Evolutionary conservation across 1,140 invertebrate genomes (phyloP).

Genomic region (Manduca sexta): DNA sequence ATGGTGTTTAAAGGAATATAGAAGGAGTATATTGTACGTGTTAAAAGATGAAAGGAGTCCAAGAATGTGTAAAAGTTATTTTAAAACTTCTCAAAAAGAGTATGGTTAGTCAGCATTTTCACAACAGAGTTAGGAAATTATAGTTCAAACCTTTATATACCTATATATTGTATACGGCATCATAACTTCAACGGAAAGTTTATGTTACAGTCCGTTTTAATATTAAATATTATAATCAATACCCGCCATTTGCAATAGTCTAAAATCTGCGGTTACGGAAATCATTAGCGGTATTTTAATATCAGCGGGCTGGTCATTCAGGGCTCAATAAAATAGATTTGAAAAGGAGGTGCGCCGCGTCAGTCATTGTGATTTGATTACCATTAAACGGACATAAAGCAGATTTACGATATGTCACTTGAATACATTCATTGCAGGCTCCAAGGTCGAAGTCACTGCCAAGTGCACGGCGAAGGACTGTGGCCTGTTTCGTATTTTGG

Average conservation of each 20-base stretch:
- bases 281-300: constrained; percentile 31
- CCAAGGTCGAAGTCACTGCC: constrained; percentile 41
- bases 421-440: constrained; percentile 31
- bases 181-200: too few species aligned
- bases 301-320: constrained; percentile 15
- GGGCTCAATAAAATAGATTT: constrained; percentile 26
- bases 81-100: too few species aligned
- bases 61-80: too few species aligned
- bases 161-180: too few species aligned
- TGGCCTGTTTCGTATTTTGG: not conserved
- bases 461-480: constrained; percentile 31
- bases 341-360: constrained; percentile 34
- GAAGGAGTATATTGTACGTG: too few species aligned
- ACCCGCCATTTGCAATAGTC: not conserved
- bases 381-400: constrained; percentile 52
- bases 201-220: too few species aligned
- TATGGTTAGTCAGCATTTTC: too few species aligned
- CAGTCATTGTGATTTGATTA: constrained; percentile 35
- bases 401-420: constrained; percentile 34
- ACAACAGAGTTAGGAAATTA: too few species aligned
- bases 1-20: too few species aligned
- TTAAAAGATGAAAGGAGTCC: too few species aligned
- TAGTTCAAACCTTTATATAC: too few species aligned
- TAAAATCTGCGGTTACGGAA: constrained; percentile 30
- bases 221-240: too few species aligned